phyloP scores from a whole-genome alignment of 2,888 invertebrate genomes.

The Proisotoma minuta region DNA sequence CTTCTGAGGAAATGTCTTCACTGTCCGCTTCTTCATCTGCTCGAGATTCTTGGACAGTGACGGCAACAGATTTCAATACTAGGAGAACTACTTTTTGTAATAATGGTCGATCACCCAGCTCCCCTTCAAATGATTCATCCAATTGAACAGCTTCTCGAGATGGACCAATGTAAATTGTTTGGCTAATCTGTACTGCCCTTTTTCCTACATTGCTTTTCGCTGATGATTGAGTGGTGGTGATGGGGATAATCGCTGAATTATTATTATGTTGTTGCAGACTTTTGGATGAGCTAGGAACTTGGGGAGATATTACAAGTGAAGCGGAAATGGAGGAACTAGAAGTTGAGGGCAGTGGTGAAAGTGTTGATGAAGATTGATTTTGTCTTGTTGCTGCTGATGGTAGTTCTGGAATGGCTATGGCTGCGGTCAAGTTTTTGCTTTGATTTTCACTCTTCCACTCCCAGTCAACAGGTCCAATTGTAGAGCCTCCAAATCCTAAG shows the following conservation, averaged over 20 bases:
- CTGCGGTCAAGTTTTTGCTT: constrained; percentile 10
- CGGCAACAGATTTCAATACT: constrained; percentile 80
- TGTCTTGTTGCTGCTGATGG: constrained; percentile 15
- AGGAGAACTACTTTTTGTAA: constrained; percentile 81
- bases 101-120: constrained; percentile 65
- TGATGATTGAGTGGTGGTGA: too few species aligned
- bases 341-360: neutral
- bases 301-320: neutral
- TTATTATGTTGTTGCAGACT: neutral
- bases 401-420: too few species aligned
- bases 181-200: constrained; percentile 21
- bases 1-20: constrained; percentile 29
- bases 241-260: neutral
- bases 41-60: constrained; percentile 82
- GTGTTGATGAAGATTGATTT: constrained; percentile 21
- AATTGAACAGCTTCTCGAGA: constrained; percentile 53
- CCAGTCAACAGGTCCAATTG: constrained; percentile 49
- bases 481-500: constrained; percentile 54
- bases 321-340: constrained; percentile 9
- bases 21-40: constrained; percentile 36
- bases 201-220: neutral
- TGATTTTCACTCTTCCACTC: constrained; percentile 45
- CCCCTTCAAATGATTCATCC: constrained; percentile 49
- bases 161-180: constrained; percentile 39
- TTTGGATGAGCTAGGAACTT: neutral